These are phyloP conservation scores for Lottia scabra DNA, from an alignment of 2,888 invertebrate genomes.

Conservation along the genomic window DNA sequence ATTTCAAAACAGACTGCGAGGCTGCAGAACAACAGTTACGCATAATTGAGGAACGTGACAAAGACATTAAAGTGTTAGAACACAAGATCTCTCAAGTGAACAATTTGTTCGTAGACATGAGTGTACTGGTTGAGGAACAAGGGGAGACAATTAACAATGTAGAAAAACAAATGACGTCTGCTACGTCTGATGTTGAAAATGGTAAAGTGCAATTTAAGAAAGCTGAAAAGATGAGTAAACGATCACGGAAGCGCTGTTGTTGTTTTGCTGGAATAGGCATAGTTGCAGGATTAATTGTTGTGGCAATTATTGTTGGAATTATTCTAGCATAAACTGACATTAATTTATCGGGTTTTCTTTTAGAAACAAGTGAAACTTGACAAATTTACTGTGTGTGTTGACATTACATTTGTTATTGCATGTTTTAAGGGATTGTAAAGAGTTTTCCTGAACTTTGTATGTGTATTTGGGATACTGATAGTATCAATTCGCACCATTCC, in stretches of 20 bases:
- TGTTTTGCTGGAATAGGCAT: conserved; percentile 42
- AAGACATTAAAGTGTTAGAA: conserved; percentile 53
- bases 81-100: conserved; percentile 54
- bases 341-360: too few relatives aligned
- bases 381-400: too few relatives aligned
- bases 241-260: conserved; percentile 43
- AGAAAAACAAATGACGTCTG: conserved; percentile 42
- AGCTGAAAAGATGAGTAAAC: conserved; percentile 35
- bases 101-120: conserved; percentile 52
- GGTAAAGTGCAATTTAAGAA: conserved; percentile 43
- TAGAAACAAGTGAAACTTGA: too few relatives aligned
- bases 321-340: background rate
- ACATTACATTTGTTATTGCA: too few relatives aligned
- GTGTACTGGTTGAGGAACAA: conserved; percentile 49
- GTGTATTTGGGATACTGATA: too few relatives aligned
- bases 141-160: conserved; percentile 56
- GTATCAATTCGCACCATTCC: too few relatives aligned
- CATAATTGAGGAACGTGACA: conserved; percentile 47
- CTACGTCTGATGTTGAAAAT: conserved; percentile 37
- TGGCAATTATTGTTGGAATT: conserved; percentile 32
- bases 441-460: too few relatives aligned
- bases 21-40: conserved; percentile 47
- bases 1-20: conserved; percentile 48
- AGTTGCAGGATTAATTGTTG: conserved; percentile 41
- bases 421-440: too few relatives aligned